Evolutionary conservation across 2,888 invertebrate genomes (phyloP).

Genomic region (Andrena marginata): DNA sequence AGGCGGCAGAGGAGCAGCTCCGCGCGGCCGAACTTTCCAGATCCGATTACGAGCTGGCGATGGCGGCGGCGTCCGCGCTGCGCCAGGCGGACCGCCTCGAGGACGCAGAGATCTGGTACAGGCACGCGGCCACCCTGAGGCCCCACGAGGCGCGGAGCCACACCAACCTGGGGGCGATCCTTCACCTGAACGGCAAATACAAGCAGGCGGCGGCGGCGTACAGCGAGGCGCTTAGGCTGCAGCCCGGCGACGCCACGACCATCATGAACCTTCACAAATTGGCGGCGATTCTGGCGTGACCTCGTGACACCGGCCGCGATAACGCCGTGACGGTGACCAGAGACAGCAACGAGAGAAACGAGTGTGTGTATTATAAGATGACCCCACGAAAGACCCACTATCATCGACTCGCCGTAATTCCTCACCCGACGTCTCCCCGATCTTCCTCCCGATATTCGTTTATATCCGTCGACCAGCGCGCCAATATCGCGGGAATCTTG

Average conservation of each 20-base stretch:
- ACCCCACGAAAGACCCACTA: constrained; percentile 54
- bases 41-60: constrained; percentile 92
- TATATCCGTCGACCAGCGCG: constrained; percentile 75
- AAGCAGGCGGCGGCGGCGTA: constrained; percentile 95
- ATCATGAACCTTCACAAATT: constrained; percentile 94
- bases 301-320: constrained; percentile 54
- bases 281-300: constrained; percentile 87
- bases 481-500: constrained; percentile 65
- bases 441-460: constrained; percentile 79
- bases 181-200: constrained; percentile 96
- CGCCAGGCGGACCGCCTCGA: constrained; percentile 92
- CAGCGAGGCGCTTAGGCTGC: constrained; percentile 92
- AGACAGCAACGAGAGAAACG: constrained; percentile 26
- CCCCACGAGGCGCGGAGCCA: constrained; percentile 94
- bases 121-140: constrained; percentile 87
- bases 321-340: not conserved
- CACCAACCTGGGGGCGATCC: constrained; percentile 97
- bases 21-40: constrained; percentile 92
- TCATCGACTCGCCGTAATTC: constrained; percentile 65
- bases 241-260: constrained; percentile 95
- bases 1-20: constrained; percentile 93
- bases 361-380: constrained; percentile 60
- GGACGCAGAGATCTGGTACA: constrained; percentile 95
- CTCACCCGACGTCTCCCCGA: constrained; percentile 60
- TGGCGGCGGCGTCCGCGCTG: constrained; percentile 95